These are phyloP conservation scores for Lasiurus borealis DNA, from an alignment of 2,113 vertebrate genomes.

Conservation along the genomic window DNA sequence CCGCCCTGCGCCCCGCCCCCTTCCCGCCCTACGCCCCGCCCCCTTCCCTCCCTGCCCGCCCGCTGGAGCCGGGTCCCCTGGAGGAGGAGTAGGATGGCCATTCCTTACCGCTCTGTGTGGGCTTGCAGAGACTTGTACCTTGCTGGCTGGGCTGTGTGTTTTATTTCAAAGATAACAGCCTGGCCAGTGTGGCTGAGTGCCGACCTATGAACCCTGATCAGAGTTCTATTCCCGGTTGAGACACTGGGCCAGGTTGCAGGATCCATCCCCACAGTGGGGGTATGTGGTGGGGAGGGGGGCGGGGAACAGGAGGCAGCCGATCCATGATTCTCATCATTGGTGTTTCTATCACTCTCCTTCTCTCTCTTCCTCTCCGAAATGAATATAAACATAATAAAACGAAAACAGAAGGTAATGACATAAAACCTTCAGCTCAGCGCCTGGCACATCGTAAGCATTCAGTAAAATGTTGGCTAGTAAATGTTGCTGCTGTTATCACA, in stretches of 20 bases:
- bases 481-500: not conserved
- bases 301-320: not conserved
- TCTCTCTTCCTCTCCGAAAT: too few relatives aligned
- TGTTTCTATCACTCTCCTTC: not conserved
- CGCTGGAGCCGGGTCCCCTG: not conserved
- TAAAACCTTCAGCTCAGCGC: not conserved
- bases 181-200: not conserved
- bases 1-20: slow-evolving; percentile 67
- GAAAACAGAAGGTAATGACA: too few relatives aligned
- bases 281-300: too few relatives aligned
- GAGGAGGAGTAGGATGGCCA: not conserved
- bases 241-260: too few relatives aligned
- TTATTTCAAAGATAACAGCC: too few relatives aligned
- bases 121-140: not conserved
- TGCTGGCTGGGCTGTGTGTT: not conserved
- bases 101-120: accelerated
- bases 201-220: too few relatives aligned
- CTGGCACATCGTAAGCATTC: not conserved
- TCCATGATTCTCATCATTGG: not conserved
- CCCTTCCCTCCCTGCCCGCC: not conserved
- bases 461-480: not conserved
- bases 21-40: slow-evolving; percentile 68
- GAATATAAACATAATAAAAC: too few relatives aligned
- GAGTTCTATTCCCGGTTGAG: too few relatives aligned
- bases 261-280: too few relatives aligned